Evolutionary conservation across 2,113 vertebrate species (phyloP), one percentile per base, ranked within the genome.

Genomic region (Chionomys nivalis): DNA sequence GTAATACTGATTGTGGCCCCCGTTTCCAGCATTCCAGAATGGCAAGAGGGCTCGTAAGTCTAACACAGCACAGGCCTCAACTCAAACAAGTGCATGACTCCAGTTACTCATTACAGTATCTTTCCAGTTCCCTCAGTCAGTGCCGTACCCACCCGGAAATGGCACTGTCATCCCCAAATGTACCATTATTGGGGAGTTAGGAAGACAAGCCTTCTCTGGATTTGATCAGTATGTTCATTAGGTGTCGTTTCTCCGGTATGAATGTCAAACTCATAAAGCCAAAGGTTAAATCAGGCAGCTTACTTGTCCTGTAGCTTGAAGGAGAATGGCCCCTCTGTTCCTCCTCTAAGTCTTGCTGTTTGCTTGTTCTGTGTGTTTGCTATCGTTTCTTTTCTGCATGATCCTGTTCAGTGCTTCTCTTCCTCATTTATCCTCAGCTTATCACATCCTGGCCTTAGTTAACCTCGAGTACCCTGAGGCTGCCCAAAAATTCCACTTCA

Each of bases 201-300:
- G 42, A 90, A 26, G 24, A 83, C 52, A 90, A 75, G 26, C 61
- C 21, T 75, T 89, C 49, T 89, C 9, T 70, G 87, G 83, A 5
- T 36, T 89, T 96, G 13, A 8, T 47, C 33, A 88, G 68, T 0
- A 2, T 82, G 19, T 58, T 23, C 21, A 52, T 73, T 36, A 72
- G 0, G n/a, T 92, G 33, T 81, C 36, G 44, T 72, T 33, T 77
- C 52, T 47, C 70, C 19, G 24, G 0, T n/a, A 42, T 79, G 44
- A 92, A 94, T 86, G 87, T 94, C 16, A 83, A 16, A 61, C 12
- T 93, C 85, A 82, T 10, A 58, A 87, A 91, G 5, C 72, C 61
- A 26, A n/a, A 75, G 42, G 39, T 65, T 73, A 68, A 70, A 82
- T 86, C 33, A 58, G 14, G 47, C 63, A 61, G 39, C 6, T 52